A percentile compares a stretch with the other conserved stretches of the same genome.
phyloP scores from a whole-genome alignment of 2,113 vertebrate species.

The Lepus americanus region DNA sequence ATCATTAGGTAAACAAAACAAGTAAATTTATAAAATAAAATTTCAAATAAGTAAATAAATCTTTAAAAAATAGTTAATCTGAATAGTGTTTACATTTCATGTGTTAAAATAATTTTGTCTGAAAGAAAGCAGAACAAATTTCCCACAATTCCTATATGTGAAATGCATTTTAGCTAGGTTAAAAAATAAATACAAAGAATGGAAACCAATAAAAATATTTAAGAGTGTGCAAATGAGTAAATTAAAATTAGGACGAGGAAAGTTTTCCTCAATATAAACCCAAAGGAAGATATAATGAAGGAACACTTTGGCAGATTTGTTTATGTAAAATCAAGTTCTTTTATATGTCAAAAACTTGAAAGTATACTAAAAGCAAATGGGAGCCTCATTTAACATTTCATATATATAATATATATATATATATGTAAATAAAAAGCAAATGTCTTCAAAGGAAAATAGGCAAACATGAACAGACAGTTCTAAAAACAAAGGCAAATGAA shows the following conservation, averaged over 20 bases:
- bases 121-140: not conserved
- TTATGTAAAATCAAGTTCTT: not conserved
- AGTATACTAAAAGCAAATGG: not conserved
- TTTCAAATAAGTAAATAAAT: too few relatives aligned
- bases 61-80: not conserved
- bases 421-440: not conserved
- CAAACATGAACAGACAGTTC: not conserved
- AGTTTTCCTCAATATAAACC: not conserved
- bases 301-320: not conserved
- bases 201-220: not conserved
- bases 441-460: not conserved
- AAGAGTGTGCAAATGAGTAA: not conserved
- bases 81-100: not conserved
- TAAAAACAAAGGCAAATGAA: not conserved
- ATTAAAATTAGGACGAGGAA: not conserved
- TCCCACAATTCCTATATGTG: not conserved
- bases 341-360: not conserved
- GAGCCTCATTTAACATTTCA: not conserved
- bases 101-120: not conserved
- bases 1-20: slow-evolving; percentile 25
- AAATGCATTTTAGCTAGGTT: not conserved
- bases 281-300: not conserved
- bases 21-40: too few relatives aligned
- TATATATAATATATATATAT: too few relatives aligned
- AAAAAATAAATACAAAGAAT: not conserved